Evolutionary conservation across 1,140 invertebrate genomes (phyloP).

Genomic region (Danaus melanippus): DNA sequence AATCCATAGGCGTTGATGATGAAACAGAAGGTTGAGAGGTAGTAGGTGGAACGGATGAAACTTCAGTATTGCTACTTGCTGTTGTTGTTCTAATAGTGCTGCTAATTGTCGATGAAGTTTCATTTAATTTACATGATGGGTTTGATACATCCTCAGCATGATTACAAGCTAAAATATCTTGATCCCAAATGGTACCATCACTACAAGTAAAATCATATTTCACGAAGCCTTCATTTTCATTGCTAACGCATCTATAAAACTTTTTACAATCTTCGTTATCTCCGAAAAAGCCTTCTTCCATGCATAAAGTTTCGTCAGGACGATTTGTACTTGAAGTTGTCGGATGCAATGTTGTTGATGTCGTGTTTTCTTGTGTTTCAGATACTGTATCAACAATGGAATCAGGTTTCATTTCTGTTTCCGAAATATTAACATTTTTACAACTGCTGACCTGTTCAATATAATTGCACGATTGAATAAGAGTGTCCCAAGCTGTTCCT

Average conservation of each 20-base stretch:
- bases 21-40: slow-evolving; percentile 8
- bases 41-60: slow-evolving; percentile 7
- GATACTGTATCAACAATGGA: slow-evolving; percentile 26
- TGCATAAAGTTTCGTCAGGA: slow-evolving; percentile 34
- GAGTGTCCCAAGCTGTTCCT: slow-evolving; percentile 74
- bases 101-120: slow-evolving; percentile 19
- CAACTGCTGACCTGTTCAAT: slow-evolving; percentile 41
- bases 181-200: slow-evolving; percentile 76
- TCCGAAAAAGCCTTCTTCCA: slow-evolving; percentile 76
- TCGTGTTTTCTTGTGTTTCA: slow-evolving; percentile 11
- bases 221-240: slow-evolving; percentile 73
- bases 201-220: slow-evolving; percentile 76
- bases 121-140: slow-evolving; percentile 38
- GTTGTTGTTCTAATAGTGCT: slow-evolving; percentile 18
- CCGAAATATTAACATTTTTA: slow-evolving; percentile 12
- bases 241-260: slow-evolving; percentile 81
- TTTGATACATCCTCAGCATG: slow-evolving; percentile 55
- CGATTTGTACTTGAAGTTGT: slow-evolving; percentile 22
- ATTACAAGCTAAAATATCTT: slow-evolving; percentile 70
- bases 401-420: slow-evolving; percentile 15
- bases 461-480: slow-evolving; percentile 65
- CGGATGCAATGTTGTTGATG: slow-evolving; percentile 15
- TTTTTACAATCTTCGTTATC: slow-evolving; percentile 78
- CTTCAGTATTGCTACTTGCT: slow-evolving; percentile 5
- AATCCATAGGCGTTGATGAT: slow-evolving; percentile 8